These are phyloP conservation scores for Brachypalpus laphriformis DNA, from an alignment of 2,888 invertebrate genomes.

Conservation along the genomic window DNA sequence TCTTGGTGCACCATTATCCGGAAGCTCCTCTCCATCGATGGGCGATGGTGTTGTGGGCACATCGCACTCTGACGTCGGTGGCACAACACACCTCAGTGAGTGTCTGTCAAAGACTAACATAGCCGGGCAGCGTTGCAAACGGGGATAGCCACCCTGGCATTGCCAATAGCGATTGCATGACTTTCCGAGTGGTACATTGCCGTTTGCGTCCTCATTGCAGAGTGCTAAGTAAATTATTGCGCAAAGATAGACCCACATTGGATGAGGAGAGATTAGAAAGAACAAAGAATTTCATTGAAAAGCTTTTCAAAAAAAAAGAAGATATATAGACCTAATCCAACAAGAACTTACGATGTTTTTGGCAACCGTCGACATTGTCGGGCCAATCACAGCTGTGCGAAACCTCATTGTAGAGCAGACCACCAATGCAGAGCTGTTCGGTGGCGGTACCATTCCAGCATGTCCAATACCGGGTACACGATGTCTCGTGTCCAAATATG, in stretches of 20 bases:
- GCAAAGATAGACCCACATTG: background rate
- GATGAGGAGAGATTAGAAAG: background rate
- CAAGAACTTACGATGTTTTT: slow-evolving; percentile 92
- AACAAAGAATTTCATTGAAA: slow-evolving; percentile 39
- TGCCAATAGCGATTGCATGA: slow-evolving; percentile 98
- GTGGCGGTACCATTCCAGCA: slow-evolving; percentile 97
- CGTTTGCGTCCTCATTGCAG: slow-evolving; percentile 95
- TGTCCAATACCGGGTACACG: slow-evolving; percentile 96
- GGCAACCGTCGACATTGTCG: slow-evolving; percentile 95
- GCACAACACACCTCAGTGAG: slow-evolving; percentile 92
- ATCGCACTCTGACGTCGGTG: slow-evolving; percentile 95
- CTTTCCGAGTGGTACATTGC: slow-evolving; percentile 94
- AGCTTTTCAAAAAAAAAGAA: background rate
- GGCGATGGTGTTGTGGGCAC: slow-evolving; percentile 90
- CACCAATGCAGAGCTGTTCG: slow-evolving; percentile 95
- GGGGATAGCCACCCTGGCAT: slow-evolving; percentile 96
- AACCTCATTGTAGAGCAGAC: slow-evolving; percentile 94
- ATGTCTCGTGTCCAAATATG: slow-evolving; percentile 96
- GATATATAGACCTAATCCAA: slow-evolving; percentile 41
- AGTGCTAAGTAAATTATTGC: slow-evolving; percentile 85
- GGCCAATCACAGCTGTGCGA: slow-evolving; percentile 97
- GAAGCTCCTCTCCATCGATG: slow-evolving; percentile 84
- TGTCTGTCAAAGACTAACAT: slow-evolving; percentile 94
- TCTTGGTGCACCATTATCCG: slow-evolving; percentile 74
- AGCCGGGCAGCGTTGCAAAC: slow-evolving; percentile 94